These are phyloP conservation scores for Steinernema feltiae DNA, from an alignment of 1,140 invertebrate genomes.

Conservation along the genomic window DNA sequence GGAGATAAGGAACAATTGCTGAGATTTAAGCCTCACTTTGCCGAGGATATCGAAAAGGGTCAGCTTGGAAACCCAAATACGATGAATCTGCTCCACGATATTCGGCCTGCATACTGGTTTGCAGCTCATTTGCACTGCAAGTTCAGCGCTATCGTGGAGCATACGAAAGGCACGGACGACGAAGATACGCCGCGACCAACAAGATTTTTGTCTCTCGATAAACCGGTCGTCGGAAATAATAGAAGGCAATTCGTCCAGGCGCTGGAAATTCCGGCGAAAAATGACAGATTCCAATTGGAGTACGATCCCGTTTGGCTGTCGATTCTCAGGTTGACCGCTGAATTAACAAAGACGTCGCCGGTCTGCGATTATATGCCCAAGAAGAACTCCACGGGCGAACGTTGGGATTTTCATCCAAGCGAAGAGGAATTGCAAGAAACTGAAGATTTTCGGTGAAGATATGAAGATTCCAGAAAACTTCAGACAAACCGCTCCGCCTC, in stretches of 20 bases:
- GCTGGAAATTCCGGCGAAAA: background rate
- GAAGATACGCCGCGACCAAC: slow-evolving; percentile 62
- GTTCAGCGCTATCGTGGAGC: slow-evolving; percentile 78
- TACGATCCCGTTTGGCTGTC: slow-evolving; percentile 39
- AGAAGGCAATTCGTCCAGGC: slow-evolving; percentile 78
- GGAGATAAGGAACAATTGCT: slow-evolving; percentile 74
- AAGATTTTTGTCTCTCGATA: slow-evolving; percentile 88
- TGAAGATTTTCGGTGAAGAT: slow-evolving; percentile 65
- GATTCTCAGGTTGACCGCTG: slow-evolving; percentile 32
- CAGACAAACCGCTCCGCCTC: slow-evolving; percentile 66
- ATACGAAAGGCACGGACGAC: slow-evolving; percentile 59
- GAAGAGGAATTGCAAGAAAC: slow-evolving; percentile 69
- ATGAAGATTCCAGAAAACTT: slow-evolving; percentile 71
- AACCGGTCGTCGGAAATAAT: slow-evolving; percentile 72
- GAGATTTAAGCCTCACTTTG: slow-evolving; percentile 76
- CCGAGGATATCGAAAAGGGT: slow-evolving; percentile 73
- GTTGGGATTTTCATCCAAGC: slow-evolving; percentile 72
- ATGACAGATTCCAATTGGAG: slow-evolving; percentile 18
- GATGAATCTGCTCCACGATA: slow-evolving; percentile 70
- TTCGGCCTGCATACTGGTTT: slow-evolving; percentile 92
- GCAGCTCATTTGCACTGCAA: slow-evolving; percentile 92
- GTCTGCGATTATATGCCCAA: slow-evolving; percentile 23
- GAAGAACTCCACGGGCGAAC: slow-evolving; percentile 13
- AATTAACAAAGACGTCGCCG: slow-evolving; percentile 22
- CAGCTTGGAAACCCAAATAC: slow-evolving; percentile 76